Percentiles rank a stretch among this genome's conserved stretches.
Evolutionary conservation across 2,113 vertebrate species (phyloP).

Genomic region (Casuarius casuarius): DNA sequence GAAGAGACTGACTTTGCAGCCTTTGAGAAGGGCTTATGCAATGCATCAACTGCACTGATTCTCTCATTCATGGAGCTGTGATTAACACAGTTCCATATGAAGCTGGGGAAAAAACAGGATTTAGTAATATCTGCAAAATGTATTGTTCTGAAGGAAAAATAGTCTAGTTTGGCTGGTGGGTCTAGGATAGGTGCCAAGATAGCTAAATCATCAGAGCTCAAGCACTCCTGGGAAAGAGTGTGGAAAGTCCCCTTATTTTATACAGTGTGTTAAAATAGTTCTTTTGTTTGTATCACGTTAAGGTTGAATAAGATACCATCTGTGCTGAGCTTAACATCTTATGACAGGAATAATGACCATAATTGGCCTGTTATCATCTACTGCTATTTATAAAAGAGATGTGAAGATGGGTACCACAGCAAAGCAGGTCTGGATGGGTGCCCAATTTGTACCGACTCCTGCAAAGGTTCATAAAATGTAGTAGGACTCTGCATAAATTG

Average conservation of each 20-base stretch:
- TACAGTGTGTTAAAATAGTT: constrained; percentile 37
- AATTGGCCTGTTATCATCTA: constrained; percentile 10
- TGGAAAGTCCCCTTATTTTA: constrained; percentile 44
- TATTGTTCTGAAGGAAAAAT: constrained; percentile 57
- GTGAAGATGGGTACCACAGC: neutral
- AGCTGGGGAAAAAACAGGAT: neutral
- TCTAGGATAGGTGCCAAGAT: constrained; percentile 20
- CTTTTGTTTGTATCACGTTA: constrained; percentile 45
- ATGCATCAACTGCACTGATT: neutral
- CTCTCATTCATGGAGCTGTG: neutral
- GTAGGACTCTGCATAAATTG: neutral
- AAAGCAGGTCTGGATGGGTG: neutral
- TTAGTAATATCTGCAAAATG: constrained; percentile 54
- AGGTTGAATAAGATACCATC: constrained; percentile 57
- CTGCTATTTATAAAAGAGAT: neutral
- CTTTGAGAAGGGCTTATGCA: neutral
- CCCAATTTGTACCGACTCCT: neutral
- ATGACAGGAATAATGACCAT: constrained; percentile 15
- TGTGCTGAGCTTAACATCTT: constrained; percentile 17
- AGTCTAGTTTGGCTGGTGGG: constrained; percentile 26
- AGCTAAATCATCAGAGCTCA: constrained; percentile 25
- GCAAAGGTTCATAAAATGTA: neutral
- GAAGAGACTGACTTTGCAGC: neutral
- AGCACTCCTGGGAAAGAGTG: constrained; percentile 26
- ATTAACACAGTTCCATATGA: constrained; percentile 35